phyloP scores from a whole-genome alignment of 2,113 vertebrate species.

The Arothron firmamentum region DNA sequence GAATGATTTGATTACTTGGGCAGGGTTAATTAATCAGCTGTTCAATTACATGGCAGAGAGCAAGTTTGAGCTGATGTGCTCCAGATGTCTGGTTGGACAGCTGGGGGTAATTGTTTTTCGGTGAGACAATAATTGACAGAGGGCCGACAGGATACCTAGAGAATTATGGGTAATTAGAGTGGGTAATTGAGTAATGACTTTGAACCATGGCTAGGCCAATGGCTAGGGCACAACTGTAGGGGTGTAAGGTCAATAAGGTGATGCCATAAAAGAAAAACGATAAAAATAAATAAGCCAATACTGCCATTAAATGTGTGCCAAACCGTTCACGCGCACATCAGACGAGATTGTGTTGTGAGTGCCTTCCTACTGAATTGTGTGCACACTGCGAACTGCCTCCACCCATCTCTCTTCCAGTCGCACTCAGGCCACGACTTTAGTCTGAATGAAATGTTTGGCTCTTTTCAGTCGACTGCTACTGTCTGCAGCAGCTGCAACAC shows the following conservation, averaged over 20 bases:
- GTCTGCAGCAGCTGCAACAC: too few relatives aligned
- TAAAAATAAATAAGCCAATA: too few relatives aligned
- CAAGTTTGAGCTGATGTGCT: constrained; percentile 34
- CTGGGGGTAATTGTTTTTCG: constrained; percentile 35
- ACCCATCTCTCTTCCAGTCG: too few relatives aligned
- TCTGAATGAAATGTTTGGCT: too few relatives aligned
- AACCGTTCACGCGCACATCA: too few relatives aligned
- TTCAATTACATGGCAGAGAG: constrained; percentile 39
- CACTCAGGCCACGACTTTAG: too few relatives aligned
- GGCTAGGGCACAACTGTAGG: too few relatives aligned
- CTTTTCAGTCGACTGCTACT: too few relatives aligned
- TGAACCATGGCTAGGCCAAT: background rate
- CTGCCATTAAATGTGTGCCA: too few relatives aligned
- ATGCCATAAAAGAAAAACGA: background rate
- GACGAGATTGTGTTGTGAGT: too few relatives aligned
- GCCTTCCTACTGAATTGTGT: too few relatives aligned
- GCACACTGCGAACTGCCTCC: too few relatives aligned
- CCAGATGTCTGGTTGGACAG: constrained; percentile 32
- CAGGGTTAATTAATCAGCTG: constrained; percentile 48
- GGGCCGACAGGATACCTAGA: constrained; percentile 9
- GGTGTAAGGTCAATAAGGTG: background rate
- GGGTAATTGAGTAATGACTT: constrained; percentile 18
- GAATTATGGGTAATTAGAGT: constrained; percentile 26
- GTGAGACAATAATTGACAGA: constrained; percentile 22
- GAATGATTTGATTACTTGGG: constrained; percentile 39